Base-by-base conservation (phyloP, 2,888 invertebrate species). In the Coleophora flavipennella region DNA sequence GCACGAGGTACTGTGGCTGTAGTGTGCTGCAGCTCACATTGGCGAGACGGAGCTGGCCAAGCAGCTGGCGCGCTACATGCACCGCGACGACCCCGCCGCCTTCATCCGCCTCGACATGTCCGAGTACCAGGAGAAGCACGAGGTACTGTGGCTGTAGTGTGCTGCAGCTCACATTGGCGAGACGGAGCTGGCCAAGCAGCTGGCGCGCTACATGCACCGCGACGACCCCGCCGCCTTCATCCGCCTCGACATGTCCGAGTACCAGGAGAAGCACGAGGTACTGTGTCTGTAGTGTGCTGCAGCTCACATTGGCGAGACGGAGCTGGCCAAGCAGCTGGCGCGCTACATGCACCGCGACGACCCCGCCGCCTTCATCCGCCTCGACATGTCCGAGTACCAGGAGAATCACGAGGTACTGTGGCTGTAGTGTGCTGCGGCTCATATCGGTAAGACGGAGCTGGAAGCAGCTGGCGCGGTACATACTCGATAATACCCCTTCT, bases 341-440 rank as follows among this genome's bases (percentile, higher is more conserved):
- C 85, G 87, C 10, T 96, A 96, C 69, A 89, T 96, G 55, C 94
- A 95, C 70, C 91, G 91, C 62, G 91, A 92, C 52, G 91, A 92
- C 59, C 83, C 88, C 29, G 87, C 90, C 46, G 88, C 89, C 9
- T 96, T 96, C 71, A 94, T 96, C 54, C 87, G 96, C 13, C 84
- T 96, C 28, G 96, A 96, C 70, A 96, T 96, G 96, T 95, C 95
- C 0, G 96, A 96, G 72, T 96, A 94, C 79, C 96, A 96, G 73
- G 92, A 94, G 63, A 94, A 93, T 68, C 94, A 95, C 63, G 93
- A 94, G 80, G 89, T 88, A n/a, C n/a, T n/a, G n/a, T n/a, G n/a
- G n/a, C n/a, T n/a, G n/a, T n/a, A n/a, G n/a, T n/a, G n/a, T n/a
- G n/a, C n/a, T n/a, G 28, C 28, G 8, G 28, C 27, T 8, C 28